Base-by-base conservation (phyloP, 2,888 invertebrate genomes). In the Coleophora flavipennella region DNA sequence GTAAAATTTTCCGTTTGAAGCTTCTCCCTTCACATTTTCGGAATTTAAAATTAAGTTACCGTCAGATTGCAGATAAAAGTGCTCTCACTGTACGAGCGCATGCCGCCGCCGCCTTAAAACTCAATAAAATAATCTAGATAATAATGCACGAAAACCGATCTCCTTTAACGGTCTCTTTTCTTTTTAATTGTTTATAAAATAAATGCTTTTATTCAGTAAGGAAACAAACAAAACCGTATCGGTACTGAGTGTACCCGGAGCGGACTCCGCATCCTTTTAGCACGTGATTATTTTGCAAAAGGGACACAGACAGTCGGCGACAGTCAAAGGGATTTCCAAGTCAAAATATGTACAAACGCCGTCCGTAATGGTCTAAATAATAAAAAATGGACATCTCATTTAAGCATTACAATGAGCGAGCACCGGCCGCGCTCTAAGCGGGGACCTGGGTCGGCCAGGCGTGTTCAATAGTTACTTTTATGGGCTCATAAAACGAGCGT, bases 311-410 rank as follows among this genome's bases (percentile, higher is more conserved):
- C 27, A 49, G 71, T 65, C 78, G 76, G 77, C 59, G 45, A 39
- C 41, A 13, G 38, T 67, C 74, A 80, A 81, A 81, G 67, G 33
- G 28, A 45, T 44, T 45, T 49, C 44, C 38, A 43, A 74, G 81
- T 84, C 83, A 83, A 81, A 84, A 84, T 79, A 83, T 83, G 76
- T 83, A 78, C 79, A 78, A 78, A 74, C 64, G 63, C 55, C 53
- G 61, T 55, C 67, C 64, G 59, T 79, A 76, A 77, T 78, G 67
- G 79, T 59, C 71, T 62, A 65, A 71, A 78, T 69, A 74, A 62
- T 68, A 73, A 72, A 77, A 83, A 80, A 72, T 77, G 74, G 77
- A 84, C 74, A 71, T 80, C 83, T 84, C 73, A 84, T 79, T 84
- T 80, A 78, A 73, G 69, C 61, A 64, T 68, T 66, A 84, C 80